These are phyloP conservation scores for Lagopus muta DNA, from an alignment of 2,113 vertebrate genomes.

Conservation along the genomic window DNA sequence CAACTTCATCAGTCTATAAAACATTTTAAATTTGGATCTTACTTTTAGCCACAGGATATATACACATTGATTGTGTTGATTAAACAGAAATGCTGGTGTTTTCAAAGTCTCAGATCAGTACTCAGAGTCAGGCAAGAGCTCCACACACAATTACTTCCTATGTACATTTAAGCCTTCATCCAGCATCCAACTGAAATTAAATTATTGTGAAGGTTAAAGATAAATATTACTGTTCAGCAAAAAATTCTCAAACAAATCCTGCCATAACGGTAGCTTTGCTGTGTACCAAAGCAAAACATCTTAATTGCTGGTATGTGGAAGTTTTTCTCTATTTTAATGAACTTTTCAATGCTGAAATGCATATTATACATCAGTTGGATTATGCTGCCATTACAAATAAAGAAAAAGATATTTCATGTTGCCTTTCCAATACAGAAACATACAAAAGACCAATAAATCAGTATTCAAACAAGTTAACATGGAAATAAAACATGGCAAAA, in stretches of 20 bases:
- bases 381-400: neutral
- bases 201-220: neutral
- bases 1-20: neutral
- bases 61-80: slow-evolving; percentile 9
- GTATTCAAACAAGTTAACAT: neutral
- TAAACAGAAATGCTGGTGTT: slow-evolving; percentile 25
- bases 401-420: slow-evolving; percentile 29
- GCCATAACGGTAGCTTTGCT: neutral
- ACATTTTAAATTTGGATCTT: neutral
- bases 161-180: neutral
- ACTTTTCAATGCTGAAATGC: neutral
- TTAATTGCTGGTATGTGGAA: neutral
- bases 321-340: slow-evolving; percentile 22
- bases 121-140: neutral
- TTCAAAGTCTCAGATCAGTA: neutral
- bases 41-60: neutral
- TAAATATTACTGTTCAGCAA: slow-evolving; percentile 4
- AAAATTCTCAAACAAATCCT: slow-evolving; percentile 12
- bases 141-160: neutral
- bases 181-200: neutral
- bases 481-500: slow-evolving; percentile 17
- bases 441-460: slow-evolving; percentile 9
- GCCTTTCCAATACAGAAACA: neutral
- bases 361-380: neutral
- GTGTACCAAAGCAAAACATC: neutral